Evolutionary conservation across 2,113 vertebrate genomes (phyloP), one percentile per base, ranked within the genome.

Genomic region (Carettochelys insculpta): DNA sequence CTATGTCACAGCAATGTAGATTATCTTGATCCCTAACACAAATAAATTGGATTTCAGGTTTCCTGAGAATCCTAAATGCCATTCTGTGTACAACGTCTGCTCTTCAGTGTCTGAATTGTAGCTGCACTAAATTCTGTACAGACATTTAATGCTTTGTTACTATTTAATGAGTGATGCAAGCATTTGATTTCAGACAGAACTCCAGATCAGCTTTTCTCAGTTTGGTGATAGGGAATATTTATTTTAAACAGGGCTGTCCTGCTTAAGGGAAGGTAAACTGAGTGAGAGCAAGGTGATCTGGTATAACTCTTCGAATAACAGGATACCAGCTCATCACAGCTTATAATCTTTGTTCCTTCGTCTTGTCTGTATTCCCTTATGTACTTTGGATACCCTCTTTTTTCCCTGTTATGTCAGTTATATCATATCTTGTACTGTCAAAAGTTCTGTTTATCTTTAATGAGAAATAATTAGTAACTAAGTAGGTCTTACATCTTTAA

Each of bases 381-480:
- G 77, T 73, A 61, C n/a, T 1, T 17, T 14, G 75, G 81, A 54
- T 19, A 9, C 9, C 2, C 34, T 22, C 14, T 87, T 50, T 84
- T 48, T 92, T 90, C 68, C 54, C 47, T 85, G 54, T 53, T 38
- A 6, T 14, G 11, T 38, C 50, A 91, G 79, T 53, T 38, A 6
- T 14, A 11, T 41, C 50, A 91, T 47, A 9, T 78, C 51, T 85
- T 24, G 5, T 61, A 1, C 17, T 90, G 92, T 68, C 83, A 92
- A 11, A 73, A 87, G 53, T 12, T 75, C 22, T 41, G 20, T 58
- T 93, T 85, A 13, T 13, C 87, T 77, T 82, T 83, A 43, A 51
- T 77, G 53, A 90, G 77, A 12, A 38, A 76, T 94, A 93, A 96
- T 94, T 96, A 96, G 77, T 77, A 80, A 73, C 75, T 83, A 7